These are phyloP conservation scores for Hirtodrosophila confusa DNA, from an alignment of 2,888 invertebrate genomes.

Conservation along the genomic window DNA sequence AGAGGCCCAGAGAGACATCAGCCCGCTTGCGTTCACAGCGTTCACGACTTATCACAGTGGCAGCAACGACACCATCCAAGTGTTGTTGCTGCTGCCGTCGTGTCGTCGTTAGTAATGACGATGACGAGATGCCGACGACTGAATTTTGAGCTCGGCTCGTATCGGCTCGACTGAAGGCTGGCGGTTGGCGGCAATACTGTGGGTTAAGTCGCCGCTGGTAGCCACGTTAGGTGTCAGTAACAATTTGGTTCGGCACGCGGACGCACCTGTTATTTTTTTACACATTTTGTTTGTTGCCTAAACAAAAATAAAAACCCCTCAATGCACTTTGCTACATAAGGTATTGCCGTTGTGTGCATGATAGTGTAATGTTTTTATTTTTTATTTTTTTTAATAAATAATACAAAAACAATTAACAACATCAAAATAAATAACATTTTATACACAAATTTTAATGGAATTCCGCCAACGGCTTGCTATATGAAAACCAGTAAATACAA, in stretches of 20 bases:
- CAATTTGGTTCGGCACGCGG: slow-evolving; percentile 80
- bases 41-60: slow-evolving; percentile 36
- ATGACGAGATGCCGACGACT: slow-evolving; percentile 40
- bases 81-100: slow-evolving; percentile 10
- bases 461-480: neutral
- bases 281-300: slow-evolving; percentile 48
- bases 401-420: slow-evolving; percentile 20
- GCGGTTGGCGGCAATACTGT: slow-evolving; percentile 35
- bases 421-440: slow-evolving; percentile 3
- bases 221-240: slow-evolving; percentile 84
- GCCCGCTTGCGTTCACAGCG: neutral
- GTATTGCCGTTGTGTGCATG: slow-evolving; percentile 11
- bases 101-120: slow-evolving; percentile 38
- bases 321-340: slow-evolving; percentile 18
- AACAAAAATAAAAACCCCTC: slow-evolving; percentile 10
- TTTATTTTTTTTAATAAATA: slow-evolving; percentile 8
- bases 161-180: slow-evolving; percentile 43
- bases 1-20: slow-evolving; percentile 12
- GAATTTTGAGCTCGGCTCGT: slow-evolving; percentile 44
- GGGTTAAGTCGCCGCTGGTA: slow-evolving; percentile 78
- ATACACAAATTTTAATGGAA: neutral
- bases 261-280: slow-evolving; percentile 73
- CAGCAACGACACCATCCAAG: slow-evolving; percentile 10
- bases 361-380: slow-evolving; percentile 6
- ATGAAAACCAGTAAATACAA: neutral